Evolutionary conservation across 2,888 invertebrate species (phyloP), one percentile per base, ranked within the genome.

Genomic region (Amphipyra tragopoginis): DNA sequence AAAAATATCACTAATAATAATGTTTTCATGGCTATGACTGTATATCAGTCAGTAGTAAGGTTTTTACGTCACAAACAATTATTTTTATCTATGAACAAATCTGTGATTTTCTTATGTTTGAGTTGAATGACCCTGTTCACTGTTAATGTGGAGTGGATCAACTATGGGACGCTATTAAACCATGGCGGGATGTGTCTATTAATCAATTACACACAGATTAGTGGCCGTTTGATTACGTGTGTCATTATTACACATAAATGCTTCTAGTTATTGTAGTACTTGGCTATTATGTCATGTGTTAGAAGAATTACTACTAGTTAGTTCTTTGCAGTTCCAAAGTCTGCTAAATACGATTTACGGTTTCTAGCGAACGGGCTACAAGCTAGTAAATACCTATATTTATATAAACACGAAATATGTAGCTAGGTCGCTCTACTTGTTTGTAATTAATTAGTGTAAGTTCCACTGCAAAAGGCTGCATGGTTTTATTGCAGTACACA

Each of bases 1-100:
- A 88, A 83, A 86, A 87, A 90, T 88, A 87, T 68, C 63, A 65
- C 65, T 71, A 75, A 75, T 73, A 75, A 73, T 73, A 79, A 74
- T 72, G 72, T 77, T 79, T 75, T 79, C 82, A 79, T 72, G 72
- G 75, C 57, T 61, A 36, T 44, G 72, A 39, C 49, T 62, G 45
- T 63, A 65, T 63, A 65, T 61, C 52, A 69, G 53, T 60, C 56
- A 53, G 47, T 64, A 43, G 63, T 65, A 65, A 58, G 57, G 61
- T 70, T 57, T 60, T 54, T 42, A 62, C 71, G 65, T 76, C 73
- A 62, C 43, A 34, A 53, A 55, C 13, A 64, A 80, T 77, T 75
- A 75, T 79, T 74, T 70, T 65, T 68, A 58, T 72, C 66, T 74
- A 62, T 62, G 65, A 72, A 63, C 65, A 48, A 72, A 68, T 54